Percentiles rank a stretch among this genome's conserved stretches.
phyloP scores from a whole-genome alignment of 1,140 invertebrate species.

The Eueides isabella region DNA sequence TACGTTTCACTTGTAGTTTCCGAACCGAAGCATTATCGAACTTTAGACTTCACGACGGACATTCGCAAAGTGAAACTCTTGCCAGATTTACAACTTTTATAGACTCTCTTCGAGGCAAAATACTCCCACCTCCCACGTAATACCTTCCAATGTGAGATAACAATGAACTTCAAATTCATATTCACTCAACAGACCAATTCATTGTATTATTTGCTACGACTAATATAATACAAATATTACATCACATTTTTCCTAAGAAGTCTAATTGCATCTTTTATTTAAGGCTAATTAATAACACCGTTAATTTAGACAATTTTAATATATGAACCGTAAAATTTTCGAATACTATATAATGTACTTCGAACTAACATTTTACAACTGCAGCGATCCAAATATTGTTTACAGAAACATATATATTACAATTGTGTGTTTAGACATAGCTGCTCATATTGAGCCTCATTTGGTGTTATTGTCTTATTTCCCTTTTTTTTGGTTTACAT shows the following conservation, averaged over 20 bases:
- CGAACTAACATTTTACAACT: not conserved
- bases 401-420: too few species aligned
- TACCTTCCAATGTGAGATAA: slow-evolving; percentile 21
- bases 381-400: not conserved
- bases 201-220: slow-evolving; percentile 5
- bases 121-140: slow-evolving; percentile 26
- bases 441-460: too few species aligned
- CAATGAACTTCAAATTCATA: slow-evolving; percentile 24
- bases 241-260: not conserved
- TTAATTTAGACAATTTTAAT: not conserved
- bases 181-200: slow-evolving; percentile 7
- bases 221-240: not conserved
- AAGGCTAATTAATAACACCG: slow-evolving; percentile 7
- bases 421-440: too few species aligned
- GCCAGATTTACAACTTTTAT: slow-evolving; percentile 37
- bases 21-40: slow-evolving; percentile 36
- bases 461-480: too few species aligned
- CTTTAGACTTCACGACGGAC: slow-evolving; percentile 39
- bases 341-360: not conserved
- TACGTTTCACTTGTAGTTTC: slow-evolving; percentile 32
- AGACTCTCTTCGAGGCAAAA: slow-evolving; percentile 27
- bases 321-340: not conserved
- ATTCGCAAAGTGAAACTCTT: slow-evolving; percentile 37
- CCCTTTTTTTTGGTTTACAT: too few species aligned
- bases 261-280: not conserved